Evolutionary conservation across 2,797 vertebrate genomes (phyloP).

Genomic region (Acanthopagrus latus): DNA sequence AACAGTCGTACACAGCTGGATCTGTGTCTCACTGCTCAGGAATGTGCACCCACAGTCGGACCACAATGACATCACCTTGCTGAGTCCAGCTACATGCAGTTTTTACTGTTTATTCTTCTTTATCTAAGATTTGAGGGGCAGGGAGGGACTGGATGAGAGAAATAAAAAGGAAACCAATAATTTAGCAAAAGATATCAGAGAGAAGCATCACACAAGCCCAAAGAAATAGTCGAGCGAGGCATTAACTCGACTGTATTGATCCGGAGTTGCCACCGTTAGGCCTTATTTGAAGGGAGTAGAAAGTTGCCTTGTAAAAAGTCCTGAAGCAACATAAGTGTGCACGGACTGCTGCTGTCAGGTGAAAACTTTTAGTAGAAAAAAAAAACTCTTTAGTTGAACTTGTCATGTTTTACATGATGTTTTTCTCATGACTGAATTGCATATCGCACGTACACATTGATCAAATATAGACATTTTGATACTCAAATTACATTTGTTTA

Average conservation of each 20-base stretch:
- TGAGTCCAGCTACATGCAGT: conserved; percentile 62
- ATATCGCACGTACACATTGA: neutral
- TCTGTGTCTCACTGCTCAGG: conserved; percentile 80
- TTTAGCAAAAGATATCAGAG: conserved; percentile 25
- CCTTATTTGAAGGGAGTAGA: conserved; percentile 35
- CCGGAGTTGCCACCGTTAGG: conserved; percentile 57
- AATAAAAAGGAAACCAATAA: conserved; percentile 43
- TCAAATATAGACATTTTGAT: neutral
- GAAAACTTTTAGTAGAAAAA: neutral
- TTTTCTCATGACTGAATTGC: neutral
- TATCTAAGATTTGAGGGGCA: conserved; percentile 30
- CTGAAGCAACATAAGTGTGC: conserved; percentile 1
- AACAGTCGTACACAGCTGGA: conserved; percentile 63
- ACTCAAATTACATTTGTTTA: neutral
- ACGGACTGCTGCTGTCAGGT: neutral
- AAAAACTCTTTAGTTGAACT: too few relatives aligned
- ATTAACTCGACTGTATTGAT: conserved; percentile 39
- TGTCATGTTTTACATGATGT: neutral
- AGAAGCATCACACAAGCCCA: neutral
- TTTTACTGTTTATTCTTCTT: conserved; percentile 50
- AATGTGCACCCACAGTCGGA: conserved; percentile 79
- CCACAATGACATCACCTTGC: conserved; percentile 84
- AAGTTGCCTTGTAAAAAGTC: conserved; percentile 45
- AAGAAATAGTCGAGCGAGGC: conserved; percentile 5
- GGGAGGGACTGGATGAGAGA: conserved; percentile 16